phyloP scores from a whole-genome alignment of 2,888 invertebrate genomes.

The Philopedon plagiatum region DNA sequence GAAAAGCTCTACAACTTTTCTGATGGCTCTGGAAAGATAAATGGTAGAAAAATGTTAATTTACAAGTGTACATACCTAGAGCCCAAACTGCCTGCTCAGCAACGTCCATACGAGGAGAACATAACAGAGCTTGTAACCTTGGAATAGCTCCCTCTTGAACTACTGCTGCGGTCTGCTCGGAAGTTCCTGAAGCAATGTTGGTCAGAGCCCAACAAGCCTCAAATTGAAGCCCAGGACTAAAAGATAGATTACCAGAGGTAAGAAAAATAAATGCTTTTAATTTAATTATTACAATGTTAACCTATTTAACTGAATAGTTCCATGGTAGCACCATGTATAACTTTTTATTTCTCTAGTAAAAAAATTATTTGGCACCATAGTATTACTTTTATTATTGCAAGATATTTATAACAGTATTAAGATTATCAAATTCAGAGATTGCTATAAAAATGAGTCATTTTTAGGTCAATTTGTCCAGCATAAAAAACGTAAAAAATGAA shows the following conservation, averaged over 20 bases:
- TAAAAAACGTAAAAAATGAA: not conserved
- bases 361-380: no score
- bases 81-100: constrained; percentile 99
- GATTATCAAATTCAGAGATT: no score
- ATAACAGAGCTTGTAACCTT: constrained; percentile 81
- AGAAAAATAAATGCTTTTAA: no score
- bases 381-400: no score
- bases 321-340: no score
- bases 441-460: not conserved
- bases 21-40: no score
- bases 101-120: constrained; percentile 77
- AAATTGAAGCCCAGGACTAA: constrained; percentile 85
- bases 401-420: no score
- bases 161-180: constrained; percentile 91
- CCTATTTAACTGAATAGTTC: no score
- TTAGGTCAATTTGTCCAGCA: not conserved
- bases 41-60: not conserved
- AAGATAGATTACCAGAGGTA: no score
- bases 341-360: no score
- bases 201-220: constrained; percentile 98
- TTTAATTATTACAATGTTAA: no score
- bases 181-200: constrained; percentile 96
- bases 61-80: constrained; percentile 69
- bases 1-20: no score
- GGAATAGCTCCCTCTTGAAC: constrained; percentile 90